Evolutionary conservation across 2,888 invertebrate genomes (phyloP).

Genomic region (Apomyelois bistriatella): DNA sequence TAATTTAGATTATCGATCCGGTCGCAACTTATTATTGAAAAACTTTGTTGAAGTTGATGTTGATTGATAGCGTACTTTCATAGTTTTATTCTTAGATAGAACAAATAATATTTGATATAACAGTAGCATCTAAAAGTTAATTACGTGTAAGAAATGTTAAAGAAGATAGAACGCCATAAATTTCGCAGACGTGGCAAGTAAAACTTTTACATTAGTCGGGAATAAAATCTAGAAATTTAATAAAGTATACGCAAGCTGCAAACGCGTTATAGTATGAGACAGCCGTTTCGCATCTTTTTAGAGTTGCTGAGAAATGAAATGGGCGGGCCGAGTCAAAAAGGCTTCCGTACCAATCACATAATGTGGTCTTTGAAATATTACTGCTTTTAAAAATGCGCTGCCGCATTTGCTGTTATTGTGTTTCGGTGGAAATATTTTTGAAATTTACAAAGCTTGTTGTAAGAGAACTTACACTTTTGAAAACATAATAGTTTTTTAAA

Average conservation of each 20-base stretch:
- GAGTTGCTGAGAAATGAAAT: conserved; percentile 44
- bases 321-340: conserved; percentile 41
- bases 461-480: not conserved
- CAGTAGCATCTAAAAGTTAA: not conserved
- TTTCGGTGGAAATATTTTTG: conserved; percentile 10
- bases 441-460: not conserved
- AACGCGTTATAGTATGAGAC: conserved; percentile 18
- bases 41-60: too few species aligned
- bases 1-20: not conserved
- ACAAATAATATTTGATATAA: conserved; percentile 5
- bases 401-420: conserved; percentile 5
- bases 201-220: conserved; percentile 6
- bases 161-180: not conserved
- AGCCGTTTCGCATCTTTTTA: conserved; percentile 22
- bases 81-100: not conserved
- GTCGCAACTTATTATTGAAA: too few species aligned
- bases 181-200: not conserved
- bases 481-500: not conserved
- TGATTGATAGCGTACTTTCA: too few species aligned
- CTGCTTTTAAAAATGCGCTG: conserved; percentile 27
- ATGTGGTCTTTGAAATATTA: conserved; percentile 45
- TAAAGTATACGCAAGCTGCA: conserved; percentile 8
- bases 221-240: conserved; percentile 4
- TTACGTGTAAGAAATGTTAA: not conserved
- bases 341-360: conserved; percentile 45